Conservation (phyloP, 2,888 invertebrate genomes). For the Meganola albula region DNA sequence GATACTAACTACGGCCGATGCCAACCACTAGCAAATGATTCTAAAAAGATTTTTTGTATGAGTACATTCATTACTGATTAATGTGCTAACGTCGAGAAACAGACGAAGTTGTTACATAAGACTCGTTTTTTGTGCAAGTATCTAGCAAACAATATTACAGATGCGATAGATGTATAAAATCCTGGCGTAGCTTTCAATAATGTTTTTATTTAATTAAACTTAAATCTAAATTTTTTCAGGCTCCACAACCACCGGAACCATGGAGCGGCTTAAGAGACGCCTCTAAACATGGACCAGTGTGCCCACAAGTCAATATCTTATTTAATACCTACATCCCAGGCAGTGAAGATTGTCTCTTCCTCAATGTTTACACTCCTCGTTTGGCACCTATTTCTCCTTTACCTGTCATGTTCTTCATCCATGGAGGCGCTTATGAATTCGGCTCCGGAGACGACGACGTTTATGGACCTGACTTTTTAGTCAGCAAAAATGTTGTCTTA, state of each 20-base stretch:
- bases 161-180: no score
- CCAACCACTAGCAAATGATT: no score
- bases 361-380: not conserved
- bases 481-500: slow-evolving; percentile 29
- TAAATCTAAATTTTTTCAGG: no score
- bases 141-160: no score
- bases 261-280: slow-evolving; percentile 6
- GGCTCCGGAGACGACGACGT: slow-evolving; percentile 26
- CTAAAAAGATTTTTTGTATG: no score
- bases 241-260: slow-evolving; percentile 1
- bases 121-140: no score
- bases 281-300: slow-evolving; percentile 4
- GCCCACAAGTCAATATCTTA: slow-evolving; percentile 2
- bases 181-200: no score
- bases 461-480: slow-evolving; percentile 8
- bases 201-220: no score
- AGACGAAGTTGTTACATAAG: no score
- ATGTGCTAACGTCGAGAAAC: no score
- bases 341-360: slow-evolving; percentile 3
- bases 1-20: no score
- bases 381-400: not conserved
- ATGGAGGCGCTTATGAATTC: slow-evolving; percentile 36
- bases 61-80: no score
- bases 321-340: not conserved
- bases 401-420: slow-evolving; percentile 39